Base-by-base conservation (phyloP, 2,888 invertebrate species). In the Galerucella calmariensis region DNA sequence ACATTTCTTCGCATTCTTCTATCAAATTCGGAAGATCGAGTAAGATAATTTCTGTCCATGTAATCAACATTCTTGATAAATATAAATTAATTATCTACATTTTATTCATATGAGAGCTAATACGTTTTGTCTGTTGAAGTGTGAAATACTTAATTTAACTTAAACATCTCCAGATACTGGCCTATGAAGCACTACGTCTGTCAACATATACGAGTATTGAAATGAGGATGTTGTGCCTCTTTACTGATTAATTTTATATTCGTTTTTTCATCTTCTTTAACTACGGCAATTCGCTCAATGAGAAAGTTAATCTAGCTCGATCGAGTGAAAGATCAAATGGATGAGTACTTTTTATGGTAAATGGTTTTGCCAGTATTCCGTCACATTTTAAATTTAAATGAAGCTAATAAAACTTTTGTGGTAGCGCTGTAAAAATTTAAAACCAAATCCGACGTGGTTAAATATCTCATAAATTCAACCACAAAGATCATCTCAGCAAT, bases 311-410 rank as follows among this genome's bases (percentile, higher is more conserved):
- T 74, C 67, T 74, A 71, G 67, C 67, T 67, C 70, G 75, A 77
- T 78, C 74, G 77, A 79, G 74, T 75, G 70, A 78, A 79, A 78
- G 77, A 78, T 79, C 79, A 69, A 75, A 79, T 78, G 72, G 71
- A 77, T 73, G 69, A 75, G 67, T 73, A 76, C 74, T 78, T 80
- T 71, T 81, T 79, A 80, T 77, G 77, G 77, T 74, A 76, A 78
- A 77, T 66, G 76, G 77, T 71, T 67, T 71, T 63, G 76, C 74
- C 75, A 75, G 70, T 78, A 72, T 76, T 82, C 77, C 75, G 79
- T 80, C 77, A 81, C 82, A 83, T 83, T 82, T 81, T 80, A 83
- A 82, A 84, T 83, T 84, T 83, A 84, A 84, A 84, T 83, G 83
- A 80, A 76, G 82, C 76, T 77, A 79, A 82, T 84, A 84, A 84